Base-by-base conservation (phyloP, 2,888 invertebrate genomes). In the Nasonovia ribisnigri region DNA sequence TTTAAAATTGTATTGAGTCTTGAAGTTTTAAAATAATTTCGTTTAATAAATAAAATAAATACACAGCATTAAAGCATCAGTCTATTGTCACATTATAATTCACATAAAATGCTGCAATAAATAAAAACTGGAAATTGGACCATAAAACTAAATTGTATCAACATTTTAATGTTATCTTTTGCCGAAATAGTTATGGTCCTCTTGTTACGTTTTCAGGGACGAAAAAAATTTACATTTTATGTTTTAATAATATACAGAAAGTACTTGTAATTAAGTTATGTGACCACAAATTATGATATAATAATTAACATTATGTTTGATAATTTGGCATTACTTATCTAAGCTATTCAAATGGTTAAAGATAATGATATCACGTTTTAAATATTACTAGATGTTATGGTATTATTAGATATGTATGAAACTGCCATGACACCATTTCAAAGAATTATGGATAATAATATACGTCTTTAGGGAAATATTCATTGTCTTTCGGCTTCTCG, bases 401-500 rank as follows among this genome's bases (percentile, higher is more conserved):
- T 48, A 48, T 67, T 48, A 67, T 48, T 48, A 90, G 24, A 46
- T 67, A 67, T 48, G 46, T n/a, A 77, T 77, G 90, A 90, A 90
- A 90, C 89, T 29, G n/a, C 43, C n/a, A 24, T n/a, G 67, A 90
- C n/a, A 77, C n/a, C 10, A 67, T 54, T 90, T 89, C 42, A 43
- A n/a, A 88, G 36, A n/a, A 90, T 43, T 67, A 67, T 60, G n/a
- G 43, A 60, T 90, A 46, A 46, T 20, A 89, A 54, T 48, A 42
- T 10, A 54, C 16, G 84, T 84, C 57, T 91, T 84, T 43, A 6
- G 84, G 91, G 91, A 54, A 57, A 84, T 84, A 13, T 46, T 84
- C 42, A 91, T 84, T 91, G 42, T 84, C 16, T 84, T 86, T 86
- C 26, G 13, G 91, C 46, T 86, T 57, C 54, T 91, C 26, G 86